Evolutionary conservation across 2,888 invertebrate species (phyloP).

Genomic region (Ornithoptera alexandrae): DNA sequence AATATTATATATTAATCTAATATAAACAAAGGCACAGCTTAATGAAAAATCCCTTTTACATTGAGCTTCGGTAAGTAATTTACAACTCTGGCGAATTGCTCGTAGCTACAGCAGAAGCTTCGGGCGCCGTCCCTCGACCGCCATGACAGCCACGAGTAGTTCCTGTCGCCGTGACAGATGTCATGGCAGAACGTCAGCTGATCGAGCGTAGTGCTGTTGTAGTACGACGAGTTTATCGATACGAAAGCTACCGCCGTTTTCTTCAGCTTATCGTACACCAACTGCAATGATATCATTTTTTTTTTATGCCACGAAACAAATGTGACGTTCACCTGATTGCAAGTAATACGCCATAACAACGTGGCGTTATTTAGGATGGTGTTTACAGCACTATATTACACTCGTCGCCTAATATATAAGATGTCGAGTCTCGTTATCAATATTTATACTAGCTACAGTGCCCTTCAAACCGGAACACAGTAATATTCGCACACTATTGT

Average conservation of each 20-base stretch:
- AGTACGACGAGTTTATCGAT: conserved; percentile 61
- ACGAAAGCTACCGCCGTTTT: conserved; percentile 57
- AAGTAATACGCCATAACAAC: no score
- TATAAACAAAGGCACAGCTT: background rate
- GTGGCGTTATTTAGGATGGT: no score
- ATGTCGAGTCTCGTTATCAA: no score
- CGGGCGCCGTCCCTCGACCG: conserved; percentile 58
- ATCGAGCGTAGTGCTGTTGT: conserved; percentile 44
- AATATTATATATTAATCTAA: no score
- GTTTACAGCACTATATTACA: no score
- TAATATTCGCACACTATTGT: no score
- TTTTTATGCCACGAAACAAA: background rate
- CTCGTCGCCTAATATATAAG: no score
- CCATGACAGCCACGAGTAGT: conserved; percentile 63
- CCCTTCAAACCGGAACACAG: no score
- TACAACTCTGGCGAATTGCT: conserved; percentile 46
- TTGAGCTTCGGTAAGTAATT: conserved; percentile 43
- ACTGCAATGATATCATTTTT: conserved; percentile 44
- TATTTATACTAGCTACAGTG: no score
- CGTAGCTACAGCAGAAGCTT: conserved; percentile 66
- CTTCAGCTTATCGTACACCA: conserved; percentile 53
- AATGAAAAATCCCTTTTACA: conserved; percentile 42
- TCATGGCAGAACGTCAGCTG: conserved; percentile 56
- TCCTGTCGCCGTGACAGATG: conserved; percentile 47
- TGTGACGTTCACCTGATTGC: no score